Base-by-base conservation (phyloP, 2,113 vertebrate genomes). In the Saiga tatarica region DNA sequence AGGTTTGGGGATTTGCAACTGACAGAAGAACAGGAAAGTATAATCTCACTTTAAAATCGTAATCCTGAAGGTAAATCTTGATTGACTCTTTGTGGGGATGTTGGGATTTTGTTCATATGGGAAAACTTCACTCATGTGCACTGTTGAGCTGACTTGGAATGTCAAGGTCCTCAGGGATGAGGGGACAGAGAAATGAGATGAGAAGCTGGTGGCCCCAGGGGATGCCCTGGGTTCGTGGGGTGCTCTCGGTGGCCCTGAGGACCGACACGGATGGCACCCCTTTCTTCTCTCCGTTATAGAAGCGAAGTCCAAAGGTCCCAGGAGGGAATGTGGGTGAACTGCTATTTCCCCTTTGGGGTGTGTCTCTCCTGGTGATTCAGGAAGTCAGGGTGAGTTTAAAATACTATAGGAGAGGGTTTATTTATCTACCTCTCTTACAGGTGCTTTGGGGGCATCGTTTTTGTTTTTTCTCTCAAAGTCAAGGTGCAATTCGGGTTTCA, bases 11-110 rank as follows among this genome's bases (percentile, higher is more conserved):
- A 97, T 97, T 98, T 97, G 93, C 89, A 97, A 81, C 33, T 67
- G 83, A 95, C 78, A 95, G 89, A 95, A 95, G 82, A 95, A 93
- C 57, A 93, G 97, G 93, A 83, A 94, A 97, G 90, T 36, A 89
- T 97, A 97, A 97, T 98, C 85, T 95, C 76, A 92, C 92, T 96
- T 96, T 82, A 92, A 97, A 98, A 94, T 87, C 92, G 83, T 33
- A 95, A 97, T 98, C 89, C 64, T 17, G 36, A 96, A 95, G 83
- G 78, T 84, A 95, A 87, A 60, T 87, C 93, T 96, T 64, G 57
- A 95, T 53, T 52, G 93, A 91, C 71, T 85, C 39, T 91, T 94
- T 93, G 55, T 59, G 15, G n/a, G 79, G 47, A 83, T 85, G 14
- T 26, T 88, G 78, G 57, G 74, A 26, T 87, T 94, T 95, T 84